phyloP scores from a whole-genome alignment of 2,113 vertebrate genomes.

The Myiopsitta monachus region DNA sequence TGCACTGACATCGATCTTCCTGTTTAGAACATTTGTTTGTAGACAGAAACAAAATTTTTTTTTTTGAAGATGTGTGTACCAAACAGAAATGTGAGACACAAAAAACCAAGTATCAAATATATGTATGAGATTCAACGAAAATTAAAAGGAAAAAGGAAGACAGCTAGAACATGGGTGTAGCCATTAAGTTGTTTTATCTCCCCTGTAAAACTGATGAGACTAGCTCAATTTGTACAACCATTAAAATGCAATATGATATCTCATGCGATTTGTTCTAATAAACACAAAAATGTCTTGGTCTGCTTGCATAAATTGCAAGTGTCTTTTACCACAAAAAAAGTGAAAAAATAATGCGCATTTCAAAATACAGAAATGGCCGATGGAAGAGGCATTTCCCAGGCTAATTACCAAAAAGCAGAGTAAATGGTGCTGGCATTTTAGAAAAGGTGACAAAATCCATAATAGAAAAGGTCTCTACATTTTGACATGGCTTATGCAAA shows the following conservation, averaged over 20 bases:
- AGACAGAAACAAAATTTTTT: background rate
- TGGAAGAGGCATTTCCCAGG: background rate
- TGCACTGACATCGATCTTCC: background rate
- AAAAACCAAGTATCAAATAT: background rate
- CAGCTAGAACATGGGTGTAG: background rate
- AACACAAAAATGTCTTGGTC: background rate
- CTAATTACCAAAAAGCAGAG: background rate
- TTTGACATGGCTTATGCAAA: background rate
- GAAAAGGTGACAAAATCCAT: slow-evolving; percentile 1
- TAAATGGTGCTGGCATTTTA: background rate
- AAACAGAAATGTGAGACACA: background rate
- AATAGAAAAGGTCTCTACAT: background rate
- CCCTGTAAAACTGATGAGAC: background rate
- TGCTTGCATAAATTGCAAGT: background rate
- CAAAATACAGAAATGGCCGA: background rate
- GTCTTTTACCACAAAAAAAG: background rate
- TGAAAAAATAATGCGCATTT: background rate
- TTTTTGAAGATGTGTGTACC: background rate
- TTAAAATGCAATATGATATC: background rate
- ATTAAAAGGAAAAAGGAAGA: background rate
- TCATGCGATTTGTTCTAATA: background rate
- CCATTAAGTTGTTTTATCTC: background rate
- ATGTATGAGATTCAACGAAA: background rate
- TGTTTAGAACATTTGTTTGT: background rate
- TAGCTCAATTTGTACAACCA: background rate